Conservation (phyloP, 2,888 invertebrate genomes). For the Abrostola triplasia region DNA sequence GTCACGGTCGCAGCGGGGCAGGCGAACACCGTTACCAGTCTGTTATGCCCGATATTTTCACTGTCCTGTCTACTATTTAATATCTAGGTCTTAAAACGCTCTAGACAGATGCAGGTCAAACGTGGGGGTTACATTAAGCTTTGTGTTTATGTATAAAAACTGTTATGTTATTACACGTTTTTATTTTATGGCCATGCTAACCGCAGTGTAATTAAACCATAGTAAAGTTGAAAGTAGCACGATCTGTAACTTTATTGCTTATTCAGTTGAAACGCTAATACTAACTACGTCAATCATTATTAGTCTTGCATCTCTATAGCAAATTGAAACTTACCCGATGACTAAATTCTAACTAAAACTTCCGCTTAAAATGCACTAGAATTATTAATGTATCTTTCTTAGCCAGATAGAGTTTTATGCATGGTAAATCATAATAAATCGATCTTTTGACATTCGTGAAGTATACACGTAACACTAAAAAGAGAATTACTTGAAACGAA, state of each 20-base stretch:
- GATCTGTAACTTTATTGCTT: conserved; percentile 9
- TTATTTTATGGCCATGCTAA: no score
- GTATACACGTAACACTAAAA: conserved; percentile 21
- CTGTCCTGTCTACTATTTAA: conserved; percentile 12
- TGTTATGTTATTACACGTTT: background rate
- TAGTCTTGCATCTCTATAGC: conserved; percentile 10
- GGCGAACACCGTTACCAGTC: conserved; percentile 33
- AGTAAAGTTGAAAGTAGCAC: background rate
- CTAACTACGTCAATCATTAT: conserved; percentile 6
- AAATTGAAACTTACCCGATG: background rate
- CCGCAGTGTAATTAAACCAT: background rate
- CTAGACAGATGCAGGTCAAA: conserved; percentile 14
- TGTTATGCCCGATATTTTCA: conserved; percentile 33
- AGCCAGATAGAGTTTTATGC: conserved; percentile 15
- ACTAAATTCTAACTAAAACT: conserved; percentile 9
- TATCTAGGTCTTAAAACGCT: conserved; percentile 6
- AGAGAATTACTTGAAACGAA: conserved; percentile 26
- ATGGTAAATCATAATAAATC: conserved; percentile 26
- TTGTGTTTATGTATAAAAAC: background rate
- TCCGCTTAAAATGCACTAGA: background rate
- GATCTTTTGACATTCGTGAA: conserved; percentile 26
- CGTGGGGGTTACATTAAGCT: background rate
- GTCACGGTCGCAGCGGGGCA: conserved; percentile 46
- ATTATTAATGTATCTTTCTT: background rate
- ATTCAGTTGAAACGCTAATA: background rate